A percentile compares a stretch with the other conserved stretches of the same genome.
Evolutionary conservation across 2,888 invertebrate genomes (phyloP).

Genomic region (Heliconius aoede): DNA sequence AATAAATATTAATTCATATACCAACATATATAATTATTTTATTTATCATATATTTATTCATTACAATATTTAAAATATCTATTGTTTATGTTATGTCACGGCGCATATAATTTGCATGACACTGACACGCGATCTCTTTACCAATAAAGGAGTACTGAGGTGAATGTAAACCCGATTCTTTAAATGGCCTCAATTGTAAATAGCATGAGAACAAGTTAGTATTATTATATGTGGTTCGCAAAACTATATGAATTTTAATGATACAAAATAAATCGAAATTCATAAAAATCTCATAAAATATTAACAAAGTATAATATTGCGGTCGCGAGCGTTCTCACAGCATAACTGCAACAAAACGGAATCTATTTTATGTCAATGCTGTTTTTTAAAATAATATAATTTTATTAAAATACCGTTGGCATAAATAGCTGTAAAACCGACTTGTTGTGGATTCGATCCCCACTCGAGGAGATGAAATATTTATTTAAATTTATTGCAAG

Average conservation of each 20-base stretch:
- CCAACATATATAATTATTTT: background rate
- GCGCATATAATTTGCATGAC: conserved; percentile 55
- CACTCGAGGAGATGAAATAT: no score
- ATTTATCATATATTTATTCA: background rate
- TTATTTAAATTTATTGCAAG: no score
- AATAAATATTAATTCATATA: no score
- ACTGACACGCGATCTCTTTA: conserved; percentile 66
- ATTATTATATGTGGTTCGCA: conserved; percentile 28
- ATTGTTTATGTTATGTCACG: conserved; percentile 26
- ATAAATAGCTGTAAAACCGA: no score
- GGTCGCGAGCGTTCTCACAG: background rate
- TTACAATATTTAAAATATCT: background rate
- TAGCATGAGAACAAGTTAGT: conserved; percentile 26
- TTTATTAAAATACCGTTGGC: no score
- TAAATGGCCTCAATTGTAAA: conserved; percentile 59
- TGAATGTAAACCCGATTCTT: conserved; percentile 72
- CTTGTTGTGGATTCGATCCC: no score
- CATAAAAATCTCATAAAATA: conserved; percentile 20
- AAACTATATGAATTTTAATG: conserved; percentile 21
- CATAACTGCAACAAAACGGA: background rate
- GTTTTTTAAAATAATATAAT: no score
- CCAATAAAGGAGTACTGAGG: conserved; percentile 67
- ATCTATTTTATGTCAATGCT: background rate
- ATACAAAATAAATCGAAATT: conserved; percentile 9
- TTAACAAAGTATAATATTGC: background rate